Percentiles rank a stretch among this genome's conserved stretches.
These are phyloP conservation scores for Myrmecophaga tridactyla DNA, from an alignment of 2,113 vertebrate species.

Conservation along the genomic window DNA sequence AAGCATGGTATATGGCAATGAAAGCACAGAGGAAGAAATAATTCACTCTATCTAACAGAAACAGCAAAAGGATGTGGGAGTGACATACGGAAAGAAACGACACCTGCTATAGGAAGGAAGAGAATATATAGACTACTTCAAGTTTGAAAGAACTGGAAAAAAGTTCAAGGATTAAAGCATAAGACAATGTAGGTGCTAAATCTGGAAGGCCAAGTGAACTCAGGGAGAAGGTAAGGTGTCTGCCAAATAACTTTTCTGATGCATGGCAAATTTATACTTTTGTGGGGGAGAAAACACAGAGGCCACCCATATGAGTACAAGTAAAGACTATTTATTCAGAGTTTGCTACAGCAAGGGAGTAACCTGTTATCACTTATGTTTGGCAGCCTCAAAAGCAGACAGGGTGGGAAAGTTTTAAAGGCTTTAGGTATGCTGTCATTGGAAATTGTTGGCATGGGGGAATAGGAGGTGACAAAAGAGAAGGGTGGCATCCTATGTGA, in stretches of 20 bases:
- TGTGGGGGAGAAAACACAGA: background rate
- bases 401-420: background rate
- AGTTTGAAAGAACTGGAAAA: background rate
- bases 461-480: background rate
- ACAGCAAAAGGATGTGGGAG: background rate
- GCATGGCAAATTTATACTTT: background rate
- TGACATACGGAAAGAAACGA: background rate
- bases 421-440: background rate
- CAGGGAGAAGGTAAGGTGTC: background rate
- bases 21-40: background rate
- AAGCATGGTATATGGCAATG: background rate
- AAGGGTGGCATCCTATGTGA: background rate
- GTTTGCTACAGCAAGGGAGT: background rate
- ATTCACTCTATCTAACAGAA: background rate
- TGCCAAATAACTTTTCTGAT: background rate
- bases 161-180: background rate
- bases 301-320: background rate
- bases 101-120: background rate
- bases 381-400: background rate
- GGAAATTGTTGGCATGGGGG: background rate
- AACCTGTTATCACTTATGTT: background rate
- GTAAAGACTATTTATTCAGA: background rate
- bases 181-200: background rate
- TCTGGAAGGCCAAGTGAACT: background rate
- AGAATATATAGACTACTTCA: background rate